phyloP scores from a whole-genome alignment of 2,113 vertebrate genomes.

The Chaetura pelagica region DNA sequence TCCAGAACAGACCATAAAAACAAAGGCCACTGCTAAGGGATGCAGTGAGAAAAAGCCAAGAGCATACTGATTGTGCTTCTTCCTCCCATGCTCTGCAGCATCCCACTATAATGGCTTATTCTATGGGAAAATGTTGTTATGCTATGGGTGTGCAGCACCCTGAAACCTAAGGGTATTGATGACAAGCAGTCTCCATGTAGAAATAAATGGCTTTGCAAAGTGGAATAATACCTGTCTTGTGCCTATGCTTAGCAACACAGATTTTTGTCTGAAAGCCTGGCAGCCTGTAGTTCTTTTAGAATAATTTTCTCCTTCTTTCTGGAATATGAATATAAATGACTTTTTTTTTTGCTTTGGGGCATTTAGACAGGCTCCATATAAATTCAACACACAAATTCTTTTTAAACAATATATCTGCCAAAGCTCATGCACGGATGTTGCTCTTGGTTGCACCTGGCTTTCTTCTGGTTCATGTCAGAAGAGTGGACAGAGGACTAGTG shows the following conservation, averaged over 20 bases:
- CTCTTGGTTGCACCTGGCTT: background rate
- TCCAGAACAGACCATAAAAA: background rate
- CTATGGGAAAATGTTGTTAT: background rate
- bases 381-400: background rate
- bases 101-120: background rate
- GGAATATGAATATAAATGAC: background rate
- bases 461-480: background rate
- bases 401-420: background rate
- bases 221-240: background rate
- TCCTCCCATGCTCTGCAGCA: background rate
- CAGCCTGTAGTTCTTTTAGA: background rate
- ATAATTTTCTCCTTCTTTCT: background rate
- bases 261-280: background rate
- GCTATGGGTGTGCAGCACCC: background rate
- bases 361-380: background rate
- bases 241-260: fast-evolving
- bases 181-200: background rate
- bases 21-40: background rate
- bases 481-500: background rate
- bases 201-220: constrained; percentile 13
- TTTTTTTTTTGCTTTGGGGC: background rate
- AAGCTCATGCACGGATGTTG: background rate
- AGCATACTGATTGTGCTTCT: background rate
- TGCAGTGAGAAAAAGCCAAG: background rate
- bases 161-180: background rate